Base-by-base conservation (phyloP, 2,888 invertebrate species). In the Andrena bucephala region DNA sequence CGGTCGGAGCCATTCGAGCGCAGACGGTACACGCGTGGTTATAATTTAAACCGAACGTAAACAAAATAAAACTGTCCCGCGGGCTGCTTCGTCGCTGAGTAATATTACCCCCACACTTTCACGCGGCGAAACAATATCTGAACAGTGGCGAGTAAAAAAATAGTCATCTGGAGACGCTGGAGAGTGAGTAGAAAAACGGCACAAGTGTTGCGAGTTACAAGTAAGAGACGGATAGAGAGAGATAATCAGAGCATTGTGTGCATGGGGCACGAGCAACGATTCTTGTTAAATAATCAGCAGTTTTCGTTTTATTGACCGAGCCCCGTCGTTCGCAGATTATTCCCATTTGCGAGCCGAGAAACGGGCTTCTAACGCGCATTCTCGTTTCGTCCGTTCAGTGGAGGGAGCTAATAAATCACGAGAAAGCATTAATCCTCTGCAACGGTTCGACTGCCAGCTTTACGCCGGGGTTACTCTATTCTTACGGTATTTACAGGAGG, bases 321-420 rank as follows among this genome's bases (percentile, higher is more conserved):
- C 77, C 50, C 20, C 20, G 20, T 57, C 83, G 78, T 54, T 76
- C 86, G 87, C 87, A 80, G 71, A 83, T 72, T 63, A 74, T 33
- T 68, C 71, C 27, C 59, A 68, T 52, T 24, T 33, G 65, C 66
- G 80, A 79, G 67, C 73, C 70, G 70, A 80, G 73, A 84, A 66
- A 77, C 48, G 50, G 20, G 76, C 42, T 62, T 31, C 52, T 33
- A 27, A 27, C 60, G 60, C 60, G 31, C 59, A n/a, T 52, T 65
- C 48, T 60, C 62, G 70, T 75, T 54, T 70, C 67, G 20, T 60
- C 60, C 85, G 68, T 71, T 85, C 71, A 72, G 72, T 8, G 68
- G 71, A 79, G 79, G 72, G 72, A 36, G 6, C 31, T 33, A 27
- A 52, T 31, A 27, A 52, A 62, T 42, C 16, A 6, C 29, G 31